A percentile compares a stretch with the other conserved stretches of the same genome.
Conservation (phyloP, 2,113 vertebrate species). For the Phyllostomus discolor region DNA sequence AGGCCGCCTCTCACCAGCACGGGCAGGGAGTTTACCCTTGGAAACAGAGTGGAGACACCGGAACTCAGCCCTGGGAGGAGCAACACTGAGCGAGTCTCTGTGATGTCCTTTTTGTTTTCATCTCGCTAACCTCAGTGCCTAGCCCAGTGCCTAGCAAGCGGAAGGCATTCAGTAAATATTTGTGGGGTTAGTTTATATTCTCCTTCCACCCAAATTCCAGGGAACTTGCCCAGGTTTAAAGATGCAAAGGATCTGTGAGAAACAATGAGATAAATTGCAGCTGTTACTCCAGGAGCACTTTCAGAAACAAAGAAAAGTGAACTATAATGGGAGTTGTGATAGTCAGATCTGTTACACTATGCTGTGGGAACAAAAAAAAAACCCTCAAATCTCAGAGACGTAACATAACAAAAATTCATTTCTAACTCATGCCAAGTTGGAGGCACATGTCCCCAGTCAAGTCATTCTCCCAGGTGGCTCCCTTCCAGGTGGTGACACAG, state of each 20-base stretch:
- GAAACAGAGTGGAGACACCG: background rate
- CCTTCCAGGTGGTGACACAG: background rate
- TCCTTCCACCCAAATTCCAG: background rate
- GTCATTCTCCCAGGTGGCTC: background rate
- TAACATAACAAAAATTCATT: background rate
- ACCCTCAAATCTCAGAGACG: background rate
- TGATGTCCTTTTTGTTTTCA: background rate
- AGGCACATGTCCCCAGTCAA: background rate
- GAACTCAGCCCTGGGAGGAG: background rate
- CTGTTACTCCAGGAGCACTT: background rate
- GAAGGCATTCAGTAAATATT: background rate
- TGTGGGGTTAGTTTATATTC: background rate
- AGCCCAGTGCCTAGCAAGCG: background rate
- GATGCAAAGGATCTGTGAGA: background rate
- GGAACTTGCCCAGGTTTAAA: background rate
- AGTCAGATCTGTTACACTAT: background rate
- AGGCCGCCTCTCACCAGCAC: background rate
- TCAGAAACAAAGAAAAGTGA: background rate
- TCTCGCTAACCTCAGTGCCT: background rate
- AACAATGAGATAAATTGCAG: background rate
- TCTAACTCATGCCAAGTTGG: background rate
- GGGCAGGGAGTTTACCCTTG: background rate
- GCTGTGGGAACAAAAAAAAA: background rate
- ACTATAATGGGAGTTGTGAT: background rate
- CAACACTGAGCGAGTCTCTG: background rate